These are phyloP conservation scores for Muschampia plurimacula DNA, from an alignment of 2,888 invertebrate genomes.

Conservation along the genomic window DNA sequence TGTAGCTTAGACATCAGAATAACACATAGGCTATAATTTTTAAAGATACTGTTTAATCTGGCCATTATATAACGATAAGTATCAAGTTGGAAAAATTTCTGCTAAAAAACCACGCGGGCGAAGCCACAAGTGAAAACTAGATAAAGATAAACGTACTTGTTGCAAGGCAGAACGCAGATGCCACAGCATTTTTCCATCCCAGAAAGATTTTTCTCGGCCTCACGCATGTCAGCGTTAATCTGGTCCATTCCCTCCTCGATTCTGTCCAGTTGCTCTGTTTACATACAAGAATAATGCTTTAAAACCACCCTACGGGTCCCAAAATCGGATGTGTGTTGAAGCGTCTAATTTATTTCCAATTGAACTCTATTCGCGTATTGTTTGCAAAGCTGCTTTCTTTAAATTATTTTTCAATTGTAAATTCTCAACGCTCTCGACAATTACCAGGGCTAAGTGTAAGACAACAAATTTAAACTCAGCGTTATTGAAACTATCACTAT, in stretches of 20 bases:
- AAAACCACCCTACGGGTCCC: constrained; percentile 59
- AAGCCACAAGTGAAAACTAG: not conserved
- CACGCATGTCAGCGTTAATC: constrained; percentile 99
- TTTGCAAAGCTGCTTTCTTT: constrained; percentile 37
- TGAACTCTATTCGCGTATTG: constrained; percentile 42
- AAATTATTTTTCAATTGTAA: constrained; percentile 60
- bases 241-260: constrained; percentile 99
- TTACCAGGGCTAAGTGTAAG: constrained; percentile 80
- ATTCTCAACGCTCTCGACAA: constrained; percentile 86
- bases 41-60: no score
- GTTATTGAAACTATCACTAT: constrained; percentile 48
- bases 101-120: no score
- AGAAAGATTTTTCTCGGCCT: constrained; percentile 99
- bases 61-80: no score
- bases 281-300: constrained; percentile 75
- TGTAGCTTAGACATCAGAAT: no score
- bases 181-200: constrained; percentile 99
- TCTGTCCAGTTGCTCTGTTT: constrained; percentile 98
- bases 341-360: constrained; percentile 63
- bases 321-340: constrained; percentile 60
- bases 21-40: no score
- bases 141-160: constrained; percentile 90
- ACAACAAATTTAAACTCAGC: constrained; percentile 57
- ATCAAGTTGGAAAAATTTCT: no score
- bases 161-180: constrained; percentile 98